Evolutionary conservation across 2,888 invertebrate genomes (phyloP), one percentile per base, ranked within the genome.

Genomic region (Protonemura montana): DNA sequence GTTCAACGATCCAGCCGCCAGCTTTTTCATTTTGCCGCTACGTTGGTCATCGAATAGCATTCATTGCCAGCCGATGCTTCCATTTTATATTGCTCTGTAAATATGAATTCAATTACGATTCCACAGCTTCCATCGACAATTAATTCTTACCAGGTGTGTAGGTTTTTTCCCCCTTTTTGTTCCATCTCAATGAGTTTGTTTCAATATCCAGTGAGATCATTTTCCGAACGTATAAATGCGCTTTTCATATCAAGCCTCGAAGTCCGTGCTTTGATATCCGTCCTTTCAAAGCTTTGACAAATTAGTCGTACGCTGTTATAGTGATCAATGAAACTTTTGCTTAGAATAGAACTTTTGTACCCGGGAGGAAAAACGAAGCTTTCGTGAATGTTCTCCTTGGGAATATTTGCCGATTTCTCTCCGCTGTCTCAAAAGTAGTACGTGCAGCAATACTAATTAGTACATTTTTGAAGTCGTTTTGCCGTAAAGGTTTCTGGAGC

Each of bases 261-360:
- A 80, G 42, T 85, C 82, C 76, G 59, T 77, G 84, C 29, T 86
- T 30, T 77, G 82, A 80, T 86, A 35, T 87, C 76, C 41, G 41
- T 26, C 10, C 28, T 78, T 78, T 7, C 78, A 28, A 78, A 78
- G 78, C 78, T 78, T 26, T 78, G 10, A 78, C 78, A 78, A 78
- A 78, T 78, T 78, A 78, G 26, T 27, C 78, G 5, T 78, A 27
- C 27, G 28, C 78, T 78, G 28, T 27, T 7, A 78, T 27, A 26
- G 78, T 26, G 26, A 78, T 59, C 59, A 59, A 59, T 59, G 59
- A 21, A 59, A 59, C 59, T 59, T 59, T 59, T 59, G 16, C 59
- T 59, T 59, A 21, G 59, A 35, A 59, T 59, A 59, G 59, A 59
- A 59, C 59, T 59, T 59, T 59, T 59, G 59, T 59, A 13, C 1